Evolutionary conservation across 2,888 invertebrate genomes (phyloP), one percentile per base, ranked within the genome.

Genomic region (Sinopyrophorus schimmeli): DNA sequence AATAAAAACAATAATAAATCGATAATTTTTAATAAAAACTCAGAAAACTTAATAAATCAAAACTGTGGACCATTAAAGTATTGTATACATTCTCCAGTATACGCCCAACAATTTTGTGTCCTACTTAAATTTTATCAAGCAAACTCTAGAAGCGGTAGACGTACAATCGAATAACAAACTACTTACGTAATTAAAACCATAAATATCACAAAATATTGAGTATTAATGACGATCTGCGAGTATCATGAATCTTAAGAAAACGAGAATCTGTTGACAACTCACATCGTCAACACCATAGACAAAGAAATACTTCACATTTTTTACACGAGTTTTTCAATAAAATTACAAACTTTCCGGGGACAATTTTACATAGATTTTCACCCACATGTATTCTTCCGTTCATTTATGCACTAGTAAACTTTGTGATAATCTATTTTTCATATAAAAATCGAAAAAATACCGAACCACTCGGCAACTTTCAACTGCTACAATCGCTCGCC

Each of bases 271-370:
- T 44, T 41, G 46, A 52, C 46, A 52, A 46, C 46, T 52, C 35
- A 52, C 52, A 47, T 52, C 47, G 47, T 52, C 52, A 43, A 47
- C 52, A 52, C 43, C 28, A 47, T 18, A 67, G 67, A 72, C 71
- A 72, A 70, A 72, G 71, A 70, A 69, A 67, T 59, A 59, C 67
- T 66, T 72, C 68, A 70, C 71, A 70, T 70, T 68, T 70, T 70
- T 70, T 62, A 54, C 55, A 55, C 53, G 54, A 50, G 60, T 60
- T 67, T 65, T 67, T 63, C 59, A 61, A 57, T 63, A 57, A 61
- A 31, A 24, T 15, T 20, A 23, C 37, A n/a, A 20, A 11, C 24
- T 43, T 16, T 14, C 28, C n/a, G 11, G 21, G 9, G n/a, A 12
- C 10, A 16, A 23, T 12, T 10, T 12, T 31, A 40, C 15, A 10